phyloP scores from a whole-genome alignment of 2,888 invertebrate genomes.

The Dendrolimus houi region DNA sequence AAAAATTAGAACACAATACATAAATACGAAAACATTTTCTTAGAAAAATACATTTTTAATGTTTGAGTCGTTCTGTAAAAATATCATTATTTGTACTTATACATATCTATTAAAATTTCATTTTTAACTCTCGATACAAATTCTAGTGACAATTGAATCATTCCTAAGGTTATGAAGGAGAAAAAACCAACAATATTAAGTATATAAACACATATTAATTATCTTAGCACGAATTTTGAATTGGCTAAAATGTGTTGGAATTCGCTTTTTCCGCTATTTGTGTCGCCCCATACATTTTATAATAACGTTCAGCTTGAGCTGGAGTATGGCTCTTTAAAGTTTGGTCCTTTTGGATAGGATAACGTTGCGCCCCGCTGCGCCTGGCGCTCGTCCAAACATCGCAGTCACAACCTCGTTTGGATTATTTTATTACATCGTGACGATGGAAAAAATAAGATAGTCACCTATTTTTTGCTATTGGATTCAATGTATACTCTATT shows the following conservation, averaged over 20 bases:
- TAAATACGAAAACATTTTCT: no score
- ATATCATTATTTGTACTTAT: no score
- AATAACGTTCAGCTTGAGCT: constrained; percentile 43
- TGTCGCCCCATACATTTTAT: constrained; percentile 39
- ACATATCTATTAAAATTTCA: no score
- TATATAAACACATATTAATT: no score
- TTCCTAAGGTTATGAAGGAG: no score
- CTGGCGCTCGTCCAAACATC: constrained; percentile 44
- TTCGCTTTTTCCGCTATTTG: constrained; percentile 25
- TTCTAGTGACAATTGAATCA: no score
- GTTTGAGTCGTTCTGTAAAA: no score
- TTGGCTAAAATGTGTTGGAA: constrained; percentile 34
- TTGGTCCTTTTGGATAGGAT: constrained; percentile 32
- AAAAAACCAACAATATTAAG: no score
- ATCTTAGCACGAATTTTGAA: constrained; percentile 12
- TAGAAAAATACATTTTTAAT: no score
- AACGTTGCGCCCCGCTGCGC: constrained; percentile 36
- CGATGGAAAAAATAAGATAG: constrained; percentile 16
- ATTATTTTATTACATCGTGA: constrained; percentile 55
- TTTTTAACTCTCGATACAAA: no score
- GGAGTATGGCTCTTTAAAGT: constrained; percentile 46
- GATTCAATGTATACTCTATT: not conserved
- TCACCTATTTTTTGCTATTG: constrained; percentile 4
- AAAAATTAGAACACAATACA: no score
- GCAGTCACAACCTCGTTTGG: constrained; percentile 38